These are phyloP conservation scores for Tauraco erythrolophus DNA, from an alignment of 2,113 vertebrate genomes.

Conservation along the genomic window DNA sequence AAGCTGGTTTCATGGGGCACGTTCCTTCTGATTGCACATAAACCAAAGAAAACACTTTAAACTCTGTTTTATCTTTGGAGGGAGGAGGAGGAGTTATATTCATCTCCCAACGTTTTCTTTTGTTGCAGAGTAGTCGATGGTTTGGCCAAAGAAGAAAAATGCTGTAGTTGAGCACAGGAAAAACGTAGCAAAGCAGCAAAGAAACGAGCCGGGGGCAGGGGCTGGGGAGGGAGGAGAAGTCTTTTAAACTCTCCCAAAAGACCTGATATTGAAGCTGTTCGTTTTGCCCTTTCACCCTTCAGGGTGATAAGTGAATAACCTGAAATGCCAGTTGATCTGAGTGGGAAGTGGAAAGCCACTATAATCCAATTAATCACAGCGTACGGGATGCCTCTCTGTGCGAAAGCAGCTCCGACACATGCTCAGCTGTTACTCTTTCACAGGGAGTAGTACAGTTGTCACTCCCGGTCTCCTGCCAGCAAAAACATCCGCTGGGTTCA, in stretches of 20 bases:
- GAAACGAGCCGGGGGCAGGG: neutral
- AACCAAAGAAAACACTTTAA: neutral
- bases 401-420: constrained; percentile 26
- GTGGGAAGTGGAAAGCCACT: constrained; percentile 70
- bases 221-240: neutral
- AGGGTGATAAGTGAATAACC: constrained; percentile 35
- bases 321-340: constrained; percentile 45
- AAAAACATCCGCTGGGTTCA: constrained; percentile 72
- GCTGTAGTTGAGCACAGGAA: neutral
- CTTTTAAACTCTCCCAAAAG: neutral
- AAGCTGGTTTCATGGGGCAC: neutral
- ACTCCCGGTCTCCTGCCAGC: constrained; percentile 49
- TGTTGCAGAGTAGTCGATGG: neutral
- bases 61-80: neutral
- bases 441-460: constrained; percentile 57
- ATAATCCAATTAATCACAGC: constrained; percentile 67
- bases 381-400: constrained; percentile 31
- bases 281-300: neutral
- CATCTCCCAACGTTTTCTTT: neutral
- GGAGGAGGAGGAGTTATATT: accelerated
- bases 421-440: constrained; percentile 73
- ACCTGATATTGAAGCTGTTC: neutral
- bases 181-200: neutral
- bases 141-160: neutral
- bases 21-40: neutral